A percentile compares a stretch with the other conserved stretches of the same genome.
Conservation (phyloP, 2,888 invertebrate species). For the Mesorhabditis spiculigera region DNA sequence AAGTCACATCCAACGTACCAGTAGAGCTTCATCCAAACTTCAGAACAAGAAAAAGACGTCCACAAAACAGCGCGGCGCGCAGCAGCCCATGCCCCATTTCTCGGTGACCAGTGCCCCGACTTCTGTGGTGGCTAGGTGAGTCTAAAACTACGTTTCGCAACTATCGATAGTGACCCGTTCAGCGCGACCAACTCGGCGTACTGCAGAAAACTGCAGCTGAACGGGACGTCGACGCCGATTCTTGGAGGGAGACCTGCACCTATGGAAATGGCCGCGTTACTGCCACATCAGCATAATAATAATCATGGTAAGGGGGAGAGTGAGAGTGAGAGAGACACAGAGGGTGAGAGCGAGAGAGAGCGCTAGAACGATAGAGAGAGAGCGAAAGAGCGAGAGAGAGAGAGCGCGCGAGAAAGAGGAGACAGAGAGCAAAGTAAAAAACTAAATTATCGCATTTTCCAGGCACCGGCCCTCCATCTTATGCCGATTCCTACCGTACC, state of each 20-base stretch:
- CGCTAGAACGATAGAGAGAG: too few relatives aligned
- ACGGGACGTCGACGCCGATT: constrained; percentile 63
- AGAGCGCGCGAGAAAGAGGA: too few relatives aligned
- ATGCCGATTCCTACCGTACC: neutral
- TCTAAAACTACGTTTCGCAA: neutral
- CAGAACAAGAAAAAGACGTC: constrained; percentile 1
- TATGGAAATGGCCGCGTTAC: constrained; percentile 44
- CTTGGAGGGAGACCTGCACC: constrained; percentile 45
- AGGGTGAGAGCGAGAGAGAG: too few relatives aligned
- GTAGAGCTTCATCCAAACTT: neutral
- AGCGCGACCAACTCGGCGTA: constrained; percentile 46
- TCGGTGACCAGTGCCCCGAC: constrained; percentile 1
- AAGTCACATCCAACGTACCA: neutral
- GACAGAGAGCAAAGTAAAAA: too few relatives aligned
- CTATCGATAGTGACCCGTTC: neutral
- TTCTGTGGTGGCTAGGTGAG: neutral
- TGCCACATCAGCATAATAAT: constrained; percentile 13
- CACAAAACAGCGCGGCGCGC: neutral
- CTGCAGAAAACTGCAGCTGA: constrained; percentile 75
- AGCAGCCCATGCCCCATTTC: neutral
- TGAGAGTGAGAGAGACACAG: neutral
- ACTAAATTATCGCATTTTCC: constrained; percentile 59
- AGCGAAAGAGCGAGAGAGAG: too few relatives aligned
- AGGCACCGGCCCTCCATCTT: constrained; percentile 68
- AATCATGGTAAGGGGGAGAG: neutral